Conservation (phyloP, 2,113 vertebrate species). For the Larimichthys polyactis region DNA sequence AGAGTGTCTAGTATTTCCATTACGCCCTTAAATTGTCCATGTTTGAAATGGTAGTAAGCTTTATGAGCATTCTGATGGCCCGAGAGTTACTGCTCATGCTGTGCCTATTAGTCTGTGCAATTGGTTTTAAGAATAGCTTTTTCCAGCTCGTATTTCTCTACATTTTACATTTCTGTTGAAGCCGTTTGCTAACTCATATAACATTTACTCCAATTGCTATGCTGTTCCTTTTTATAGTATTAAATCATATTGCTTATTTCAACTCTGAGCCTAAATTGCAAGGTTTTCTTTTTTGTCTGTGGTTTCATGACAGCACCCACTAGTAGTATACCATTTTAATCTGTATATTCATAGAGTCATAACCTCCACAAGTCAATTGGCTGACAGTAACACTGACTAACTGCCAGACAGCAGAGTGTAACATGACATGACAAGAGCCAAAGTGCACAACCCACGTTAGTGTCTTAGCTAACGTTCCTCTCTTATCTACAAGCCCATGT, state of each 20-base stretch:
- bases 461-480: not conserved
- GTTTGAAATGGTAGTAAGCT: not conserved
- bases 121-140: slow-evolving; percentile 15
- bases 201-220: not conserved
- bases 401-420: not conserved
- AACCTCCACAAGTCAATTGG: not conserved
- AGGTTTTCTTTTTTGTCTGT: not conserved
- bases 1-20: slow-evolving; percentile 5
- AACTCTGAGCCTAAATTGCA: not conserved
- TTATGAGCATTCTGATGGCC: not conserved
- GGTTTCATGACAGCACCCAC: not conserved
- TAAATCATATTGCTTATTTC: not conserved
- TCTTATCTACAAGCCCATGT: slow-evolving; percentile 15
- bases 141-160: not conserved
- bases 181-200: slow-evolving; percentile 2
- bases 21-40: not conserved
- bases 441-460: not conserved
- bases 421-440: slow-evolving; percentile 5
- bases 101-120: slow-evolving; percentile 2
- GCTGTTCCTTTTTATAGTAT: not conserved
- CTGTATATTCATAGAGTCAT: not conserved
- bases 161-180: slow-evolving; percentile 4
- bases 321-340: not conserved
- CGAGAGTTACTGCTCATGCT: not conserved
- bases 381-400: slow-evolving; percentile 18